Conservation (phyloP, 2,113 vertebrate species). For the Egretta garzetta region DNA sequence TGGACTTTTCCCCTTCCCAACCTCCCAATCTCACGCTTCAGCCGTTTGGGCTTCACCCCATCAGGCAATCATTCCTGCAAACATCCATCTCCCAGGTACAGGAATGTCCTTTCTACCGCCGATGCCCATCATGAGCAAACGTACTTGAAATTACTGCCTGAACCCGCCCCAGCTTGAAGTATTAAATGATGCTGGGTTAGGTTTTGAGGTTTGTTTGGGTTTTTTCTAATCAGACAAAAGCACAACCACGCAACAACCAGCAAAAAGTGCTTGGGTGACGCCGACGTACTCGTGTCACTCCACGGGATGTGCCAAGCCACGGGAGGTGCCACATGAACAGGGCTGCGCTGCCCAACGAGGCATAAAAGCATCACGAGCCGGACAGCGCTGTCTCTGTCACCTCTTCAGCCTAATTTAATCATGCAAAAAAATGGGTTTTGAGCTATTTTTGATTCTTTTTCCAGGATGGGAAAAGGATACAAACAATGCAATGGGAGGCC, state of each 20-base stretch:
- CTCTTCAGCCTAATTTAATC: constrained; percentile 53
- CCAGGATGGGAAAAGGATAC: constrained; percentile 24
- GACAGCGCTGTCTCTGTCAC: not conserved
- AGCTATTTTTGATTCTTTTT: constrained; percentile 40
- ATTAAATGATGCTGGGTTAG: not conserved
- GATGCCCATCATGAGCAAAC: not conserved
- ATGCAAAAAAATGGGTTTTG: constrained; percentile 2
- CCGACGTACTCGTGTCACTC: not conserved
- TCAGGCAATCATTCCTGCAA: not conserved
- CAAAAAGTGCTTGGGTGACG: not conserved
- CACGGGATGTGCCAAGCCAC: not conserved
- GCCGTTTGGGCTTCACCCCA: not conserved
- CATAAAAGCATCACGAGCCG: not conserved
- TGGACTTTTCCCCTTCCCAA: not conserved
- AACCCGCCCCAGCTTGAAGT: not conserved
- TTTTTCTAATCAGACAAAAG: not conserved
- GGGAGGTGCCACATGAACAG: not conserved
- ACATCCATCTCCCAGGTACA: not conserved
- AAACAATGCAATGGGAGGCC: constrained; percentile 31
- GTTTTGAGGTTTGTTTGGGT: not conserved
- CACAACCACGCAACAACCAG: not conserved
- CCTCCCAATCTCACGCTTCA: not conserved
- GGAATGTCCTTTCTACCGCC: not conserved
- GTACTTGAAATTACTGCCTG: accelerated
- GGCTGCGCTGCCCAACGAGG: not conserved